Conservation (phyloP, 1,140 invertebrate species). For the Anastrepha obliqua region DNA sequence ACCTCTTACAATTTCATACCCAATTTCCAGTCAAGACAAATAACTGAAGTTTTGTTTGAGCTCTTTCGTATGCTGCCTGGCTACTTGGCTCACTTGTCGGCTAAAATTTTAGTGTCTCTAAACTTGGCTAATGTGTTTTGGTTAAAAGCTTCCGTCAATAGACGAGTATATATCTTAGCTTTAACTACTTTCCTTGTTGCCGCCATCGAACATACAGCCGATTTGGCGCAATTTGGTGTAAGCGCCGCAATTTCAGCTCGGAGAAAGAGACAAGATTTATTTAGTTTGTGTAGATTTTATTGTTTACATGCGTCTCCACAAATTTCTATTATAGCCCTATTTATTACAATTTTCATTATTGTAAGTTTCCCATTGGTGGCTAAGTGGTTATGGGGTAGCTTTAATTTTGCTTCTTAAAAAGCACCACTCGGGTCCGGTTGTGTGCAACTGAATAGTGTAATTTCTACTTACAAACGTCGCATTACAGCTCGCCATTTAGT, state of each 20-base stretch:
- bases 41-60: neutral
- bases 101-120: neutral
- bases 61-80: neutral
- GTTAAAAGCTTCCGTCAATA: slow-evolving; percentile 50
- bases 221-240: neutral
- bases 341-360: slow-evolving; percentile 50
- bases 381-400: neutral
- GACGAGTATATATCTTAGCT: neutral
- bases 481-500: no score
- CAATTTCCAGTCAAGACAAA: neutral
- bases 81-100: slow-evolving; percentile 13
- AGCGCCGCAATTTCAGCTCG: neutral
- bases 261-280: slow-evolving; percentile 37
- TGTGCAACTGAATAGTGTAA: no score
- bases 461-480: no score
- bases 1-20: neutral
- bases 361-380: neutral
- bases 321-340: slow-evolving; percentile 49
- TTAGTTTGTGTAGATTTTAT: slow-evolving; percentile 29
- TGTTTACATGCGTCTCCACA: slow-evolving; percentile 51
- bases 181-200: slow-evolving; percentile 9
- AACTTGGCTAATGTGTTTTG: slow-evolving; percentile 43
- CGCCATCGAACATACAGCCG: neutral
- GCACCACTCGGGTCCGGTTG: neutral
- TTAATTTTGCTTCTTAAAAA: slow-evolving; percentile 8